Conservation (phyloP, 2,888 invertebrate genomes). For the Cephus rjabovi region DNA sequence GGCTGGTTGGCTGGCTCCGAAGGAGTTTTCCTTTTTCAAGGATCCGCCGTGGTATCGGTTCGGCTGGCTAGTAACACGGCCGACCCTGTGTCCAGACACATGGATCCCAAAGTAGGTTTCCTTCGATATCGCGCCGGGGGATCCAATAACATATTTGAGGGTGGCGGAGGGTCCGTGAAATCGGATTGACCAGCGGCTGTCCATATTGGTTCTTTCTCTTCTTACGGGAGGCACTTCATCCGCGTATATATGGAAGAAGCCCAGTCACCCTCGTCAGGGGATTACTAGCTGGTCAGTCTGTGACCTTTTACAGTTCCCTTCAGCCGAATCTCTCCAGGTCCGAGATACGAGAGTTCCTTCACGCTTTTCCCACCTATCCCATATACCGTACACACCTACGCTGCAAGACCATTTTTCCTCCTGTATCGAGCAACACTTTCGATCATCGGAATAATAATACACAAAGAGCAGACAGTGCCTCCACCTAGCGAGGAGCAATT, state of each 20-base stretch:
- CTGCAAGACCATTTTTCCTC: neutral
- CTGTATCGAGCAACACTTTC: too few relatives aligned
- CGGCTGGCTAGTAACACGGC: conserved; percentile 7
- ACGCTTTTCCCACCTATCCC: neutral
- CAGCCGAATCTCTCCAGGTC: neutral
- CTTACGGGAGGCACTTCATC: neutral
- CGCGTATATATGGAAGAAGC: neutral
- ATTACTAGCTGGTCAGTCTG: conserved; percentile 20
- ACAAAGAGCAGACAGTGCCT: neutral
- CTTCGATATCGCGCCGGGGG: conserved; percentile 45
- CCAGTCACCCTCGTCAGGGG: conserved; percentile 19
- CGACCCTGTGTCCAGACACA: conserved; percentile 16
- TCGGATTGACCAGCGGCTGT: conserved; percentile 60
- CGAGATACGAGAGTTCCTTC: neutral
- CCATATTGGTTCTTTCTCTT: conserved; percentile 51
- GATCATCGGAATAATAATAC: neutral
- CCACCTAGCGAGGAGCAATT: neutral
- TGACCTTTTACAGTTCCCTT: conserved; percentile 13
- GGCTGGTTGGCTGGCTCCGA: neutral
- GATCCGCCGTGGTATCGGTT: conserved; percentile 6
- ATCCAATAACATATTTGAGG: conserved; percentile 62
- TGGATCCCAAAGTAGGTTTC: conserved; percentile 4
- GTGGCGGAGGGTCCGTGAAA: conserved; percentile 52
- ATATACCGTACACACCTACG: neutral
- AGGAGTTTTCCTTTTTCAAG: neutral